Evolutionary conservation across 2,888 invertebrate species (phyloP).

Genomic region (Chymomyza fuscimana): DNA sequence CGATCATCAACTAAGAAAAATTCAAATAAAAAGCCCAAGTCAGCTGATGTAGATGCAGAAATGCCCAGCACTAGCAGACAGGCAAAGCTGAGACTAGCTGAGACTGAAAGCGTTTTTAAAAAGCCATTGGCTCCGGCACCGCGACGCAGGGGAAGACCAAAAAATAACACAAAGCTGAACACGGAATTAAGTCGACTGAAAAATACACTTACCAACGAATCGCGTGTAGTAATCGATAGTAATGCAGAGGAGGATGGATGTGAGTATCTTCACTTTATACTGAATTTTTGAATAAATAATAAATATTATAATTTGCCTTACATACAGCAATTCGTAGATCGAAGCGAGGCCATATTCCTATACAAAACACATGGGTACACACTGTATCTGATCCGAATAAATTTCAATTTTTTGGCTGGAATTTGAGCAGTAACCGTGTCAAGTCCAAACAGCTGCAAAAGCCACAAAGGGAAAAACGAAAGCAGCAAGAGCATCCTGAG

Average conservation of each 20-base stretch:
- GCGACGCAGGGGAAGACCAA: not conserved
- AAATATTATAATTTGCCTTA: not conserved
- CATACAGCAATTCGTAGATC: conserved; percentile 58
- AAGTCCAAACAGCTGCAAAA: not conserved
- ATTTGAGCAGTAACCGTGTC: not conserved
- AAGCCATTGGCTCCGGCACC: conserved; percentile 41
- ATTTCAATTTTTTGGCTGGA: conserved; percentile 18
- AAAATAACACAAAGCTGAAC: not conserved
- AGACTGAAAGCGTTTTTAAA: conserved; percentile 36
- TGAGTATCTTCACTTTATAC: conserved; percentile 19
- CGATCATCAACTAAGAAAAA: not conserved
- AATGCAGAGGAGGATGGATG: conserved; percentile 13
- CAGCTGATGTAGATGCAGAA: conserved; percentile 9
- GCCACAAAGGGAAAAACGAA: not conserved
- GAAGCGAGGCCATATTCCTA: conserved; percentile 61
- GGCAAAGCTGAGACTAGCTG: conserved; percentile 15
- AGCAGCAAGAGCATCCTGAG: not conserved
- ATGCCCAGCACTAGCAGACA: conserved; percentile 38
- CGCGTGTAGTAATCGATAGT: not conserved
- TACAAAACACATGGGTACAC: conserved; percentile 43
- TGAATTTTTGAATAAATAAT: not conserved
- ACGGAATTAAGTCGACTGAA: not conserved
- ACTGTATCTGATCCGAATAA: conserved; percentile 36
- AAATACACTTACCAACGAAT: not conserved
- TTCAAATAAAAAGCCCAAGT: conserved; percentile 15